Evolutionary conservation across 2,888 invertebrate species (phyloP).

Genomic region (Spilarctia lutea): DNA sequence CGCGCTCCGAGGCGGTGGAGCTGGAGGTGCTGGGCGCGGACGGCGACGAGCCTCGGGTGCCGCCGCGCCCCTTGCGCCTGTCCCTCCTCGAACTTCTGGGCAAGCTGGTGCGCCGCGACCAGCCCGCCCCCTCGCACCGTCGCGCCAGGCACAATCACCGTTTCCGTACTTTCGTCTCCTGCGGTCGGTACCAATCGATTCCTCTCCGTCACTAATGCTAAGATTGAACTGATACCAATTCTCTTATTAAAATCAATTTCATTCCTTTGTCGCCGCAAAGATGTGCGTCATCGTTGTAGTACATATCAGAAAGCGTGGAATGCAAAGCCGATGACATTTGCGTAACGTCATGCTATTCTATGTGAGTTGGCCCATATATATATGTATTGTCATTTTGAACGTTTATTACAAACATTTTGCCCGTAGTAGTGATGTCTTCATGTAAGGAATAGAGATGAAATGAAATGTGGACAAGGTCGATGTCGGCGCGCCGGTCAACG

Average conservation of each 20-base stretch:
- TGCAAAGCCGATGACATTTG: constrained; percentile 46
- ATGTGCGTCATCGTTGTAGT: constrained; percentile 51
- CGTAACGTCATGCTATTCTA: constrained; percentile 45
- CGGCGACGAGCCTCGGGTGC: constrained; percentile 90
- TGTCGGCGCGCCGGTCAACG: constrained; percentile 79
- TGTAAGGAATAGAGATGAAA: constrained; percentile 51
- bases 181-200: constrained; percentile 75
- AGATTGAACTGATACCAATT: constrained; percentile 31
- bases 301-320: constrained; percentile 37
- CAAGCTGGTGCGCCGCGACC: constrained; percentile 87
- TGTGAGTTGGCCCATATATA: constrained; percentile 25
- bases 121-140: constrained; percentile 78
- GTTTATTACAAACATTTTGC: constrained; percentile 36
- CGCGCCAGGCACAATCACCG: constrained; percentile 86
- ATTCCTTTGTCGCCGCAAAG: constrained; percentile 41
- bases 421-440: constrained; percentile 31
- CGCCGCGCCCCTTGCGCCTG: constrained; percentile 90
- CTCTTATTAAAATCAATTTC: constrained; percentile 47
- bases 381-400: constrained; percentile 41
- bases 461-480: constrained; percentile 74
- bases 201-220: constrained; percentile 24
- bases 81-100: constrained; percentile 89
- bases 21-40: constrained; percentile 93
- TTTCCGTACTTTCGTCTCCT: constrained; percentile 83
- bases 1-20: constrained; percentile 92